Evolutionary conservation across 2,888 invertebrate genomes (phyloP), one percentile per base, ranked within the genome.

Genomic region (Tinea pellionella): DNA sequence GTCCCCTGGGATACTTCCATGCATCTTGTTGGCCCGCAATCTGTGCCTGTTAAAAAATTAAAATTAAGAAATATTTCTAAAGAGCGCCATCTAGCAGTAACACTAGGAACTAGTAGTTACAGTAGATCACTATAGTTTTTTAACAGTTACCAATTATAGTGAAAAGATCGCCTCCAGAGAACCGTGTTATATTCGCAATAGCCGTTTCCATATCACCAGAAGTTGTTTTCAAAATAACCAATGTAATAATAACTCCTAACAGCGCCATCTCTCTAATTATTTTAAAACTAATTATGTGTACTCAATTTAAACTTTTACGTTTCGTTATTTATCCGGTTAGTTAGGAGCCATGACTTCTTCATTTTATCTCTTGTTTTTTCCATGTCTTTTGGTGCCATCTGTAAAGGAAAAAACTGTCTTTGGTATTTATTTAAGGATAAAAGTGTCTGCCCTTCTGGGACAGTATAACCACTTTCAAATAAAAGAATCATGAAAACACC

Each of bases 1-100:
- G 93, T 93, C 1, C 92, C 92, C 64, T 92, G 92, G 65, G 92
- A 92, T 60, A 90, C 73, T 62, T 91, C 91, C 76, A 90, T 90
- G 69, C 93, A 93, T 7, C 90, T 88, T 9, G 92, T 92, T 59
- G 88, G 82, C 19, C 90, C 89, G 66, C 91, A 91, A 63, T 88
- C 85, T 0, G 81, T 76, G 24, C 87, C 89, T 90, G 68, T 2
- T 74, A 77, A 19, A 29, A 53, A 16, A 32, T 53, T 12, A 59
- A 30, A 47, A 16, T 47, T 41, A 2, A n/a, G 2, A 13, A 6
- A 12, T 41, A n/a, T 6, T 47, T n/a, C n/a, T 9, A 9, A 9
- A 47, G 8, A 47, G 9, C 47, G n/a, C 16, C 47, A 47, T 47
- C 47, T 47, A 47, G 47, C 15, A 2, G 16, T 9, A 47, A 16